A percentile compares a stretch with the other conserved stretches of the same genome.
phyloP scores from a whole-genome alignment of 92 coral and sea anemone genomes.

The Nematostella vectensis region DNA sequence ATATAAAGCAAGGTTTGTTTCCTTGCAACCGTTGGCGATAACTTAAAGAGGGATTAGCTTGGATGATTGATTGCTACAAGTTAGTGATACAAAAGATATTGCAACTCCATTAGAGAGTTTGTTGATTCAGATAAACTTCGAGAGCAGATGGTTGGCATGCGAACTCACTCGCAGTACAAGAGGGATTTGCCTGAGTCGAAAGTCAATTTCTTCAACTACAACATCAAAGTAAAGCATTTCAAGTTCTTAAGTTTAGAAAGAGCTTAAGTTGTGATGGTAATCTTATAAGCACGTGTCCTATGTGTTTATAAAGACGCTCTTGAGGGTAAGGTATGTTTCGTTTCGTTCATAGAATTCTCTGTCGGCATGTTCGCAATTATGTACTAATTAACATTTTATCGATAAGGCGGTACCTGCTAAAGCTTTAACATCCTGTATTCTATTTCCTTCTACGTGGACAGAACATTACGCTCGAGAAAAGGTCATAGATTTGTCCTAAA shows the following conservation, averaged over 20 bases:
- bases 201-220: neutral
- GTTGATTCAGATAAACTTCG: neutral
- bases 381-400: slow-evolving; percentile 59
- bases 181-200: neutral
- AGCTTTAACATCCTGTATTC: neutral
- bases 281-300: neutral
- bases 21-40: neutral
- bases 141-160: neutral
- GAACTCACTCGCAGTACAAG: neutral
- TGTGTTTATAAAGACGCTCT: too few relatives aligned
- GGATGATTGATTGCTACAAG: neutral
- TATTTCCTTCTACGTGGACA: too few relatives aligned
- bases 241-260: neutral
- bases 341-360: too few relatives aligned
- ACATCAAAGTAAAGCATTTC: neutral
- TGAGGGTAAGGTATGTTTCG: too few relatives aligned
- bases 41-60: neutral
- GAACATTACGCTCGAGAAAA: too few relatives aligned
- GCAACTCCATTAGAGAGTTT: neutral
- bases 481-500: too few relatives aligned
- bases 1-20: too few relatives aligned
- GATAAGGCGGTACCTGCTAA: slow-evolving; percentile 51
- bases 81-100: neutral
- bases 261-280: neutral
- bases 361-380: too few relatives aligned